A percentile compares a stretch with the other conserved stretches of the same genome.
Evolutionary conservation across 2,113 vertebrate species (phyloP).

Genomic region (Butastur rufipennis): DNA sequence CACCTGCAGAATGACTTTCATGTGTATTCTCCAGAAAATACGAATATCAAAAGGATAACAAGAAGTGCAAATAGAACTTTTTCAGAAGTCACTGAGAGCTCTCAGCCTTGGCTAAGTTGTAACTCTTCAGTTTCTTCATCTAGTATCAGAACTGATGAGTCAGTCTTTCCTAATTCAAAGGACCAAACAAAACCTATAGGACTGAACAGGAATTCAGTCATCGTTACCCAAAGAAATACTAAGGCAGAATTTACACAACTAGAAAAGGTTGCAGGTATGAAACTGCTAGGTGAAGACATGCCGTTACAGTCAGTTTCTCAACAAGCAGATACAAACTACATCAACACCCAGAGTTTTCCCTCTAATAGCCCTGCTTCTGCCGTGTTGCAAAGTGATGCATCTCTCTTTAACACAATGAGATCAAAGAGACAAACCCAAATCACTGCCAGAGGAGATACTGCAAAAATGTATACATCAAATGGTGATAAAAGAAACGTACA

Average conservation of each 20-base stretch:
- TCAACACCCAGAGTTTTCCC: neutral
- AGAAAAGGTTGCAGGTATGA: neutral
- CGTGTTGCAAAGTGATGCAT: neutral
- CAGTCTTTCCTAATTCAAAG: neutral
- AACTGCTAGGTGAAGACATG: neutral
- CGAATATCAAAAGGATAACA: neutral
- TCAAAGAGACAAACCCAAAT: slow-evolving; percentile 18
- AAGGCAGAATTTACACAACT: slow-evolving; percentile 22
- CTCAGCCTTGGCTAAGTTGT: slow-evolving; percentile 1
- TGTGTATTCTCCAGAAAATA: neutral
- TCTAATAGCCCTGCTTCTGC: neutral
- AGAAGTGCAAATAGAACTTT: slow-evolving; percentile 1
- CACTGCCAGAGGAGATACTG: slow-evolving; percentile 4
- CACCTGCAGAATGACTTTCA: slow-evolving; percentile 27
- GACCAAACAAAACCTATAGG: slow-evolving; percentile 1
- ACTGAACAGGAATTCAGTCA: neutral
- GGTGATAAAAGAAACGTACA: neutral
- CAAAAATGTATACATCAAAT: neutral
- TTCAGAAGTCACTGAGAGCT: neutral
- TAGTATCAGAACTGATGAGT: slow-evolving; percentile 19
- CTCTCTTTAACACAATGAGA: neutral
- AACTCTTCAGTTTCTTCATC: slow-evolving; percentile 4
- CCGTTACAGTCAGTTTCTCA: slow-evolving; percentile 5
- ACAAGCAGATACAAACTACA: neutral
- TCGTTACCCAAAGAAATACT: neutral